Percentiles rank a stretch among this genome's conserved stretches.
phyloP scores from a whole-genome alignment of 64 coral and sea anemone species.

The Porites australiensis region DNA sequence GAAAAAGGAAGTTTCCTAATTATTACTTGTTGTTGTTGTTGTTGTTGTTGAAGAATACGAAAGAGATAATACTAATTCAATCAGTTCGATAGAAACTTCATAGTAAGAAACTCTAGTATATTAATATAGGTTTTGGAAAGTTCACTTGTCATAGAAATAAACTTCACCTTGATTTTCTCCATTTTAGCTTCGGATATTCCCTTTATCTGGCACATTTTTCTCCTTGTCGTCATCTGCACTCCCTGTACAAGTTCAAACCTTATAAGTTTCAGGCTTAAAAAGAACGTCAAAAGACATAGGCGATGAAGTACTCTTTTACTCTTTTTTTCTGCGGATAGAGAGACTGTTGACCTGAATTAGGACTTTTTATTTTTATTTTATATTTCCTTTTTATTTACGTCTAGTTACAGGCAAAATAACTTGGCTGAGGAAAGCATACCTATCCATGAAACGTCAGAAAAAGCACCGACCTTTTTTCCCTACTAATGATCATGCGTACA shows the following conservation, averaged over 20 bases:
- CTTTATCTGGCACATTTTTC: conserved; percentile 97
- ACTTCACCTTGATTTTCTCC: conserved; percentile 96
- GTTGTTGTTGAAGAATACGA: not conserved
- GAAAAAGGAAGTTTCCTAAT: not conserved
- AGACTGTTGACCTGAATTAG: too few relatives aligned
- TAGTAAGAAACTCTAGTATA: not conserved
- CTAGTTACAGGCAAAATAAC: too few relatives aligned
- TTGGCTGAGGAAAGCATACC: too few relatives aligned
- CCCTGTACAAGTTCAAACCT: conserved; percentile 56
- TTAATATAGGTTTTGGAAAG: not conserved
- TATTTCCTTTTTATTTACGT: too few relatives aligned
- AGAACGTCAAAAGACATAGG: too few relatives aligned
- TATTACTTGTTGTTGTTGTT: too few relatives aligned
- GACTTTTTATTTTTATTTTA: not conserved
- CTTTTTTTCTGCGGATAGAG: too few relatives aligned
- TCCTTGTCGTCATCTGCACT: conserved; percentile 95
- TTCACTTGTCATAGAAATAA: not conserved
- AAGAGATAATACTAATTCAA: not conserved
- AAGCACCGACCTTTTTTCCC: too few relatives aligned
- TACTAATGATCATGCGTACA: too few relatives aligned
- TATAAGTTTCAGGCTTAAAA: not conserved
- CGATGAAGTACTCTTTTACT: too few relatives aligned
- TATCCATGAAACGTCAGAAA: too few relatives aligned
- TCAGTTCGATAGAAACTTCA: too few relatives aligned
- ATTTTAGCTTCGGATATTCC: conserved; percentile 99